phyloP scores from a whole-genome alignment of 2,113 vertebrate genomes.

The Desmodus rotundus region DNA sequence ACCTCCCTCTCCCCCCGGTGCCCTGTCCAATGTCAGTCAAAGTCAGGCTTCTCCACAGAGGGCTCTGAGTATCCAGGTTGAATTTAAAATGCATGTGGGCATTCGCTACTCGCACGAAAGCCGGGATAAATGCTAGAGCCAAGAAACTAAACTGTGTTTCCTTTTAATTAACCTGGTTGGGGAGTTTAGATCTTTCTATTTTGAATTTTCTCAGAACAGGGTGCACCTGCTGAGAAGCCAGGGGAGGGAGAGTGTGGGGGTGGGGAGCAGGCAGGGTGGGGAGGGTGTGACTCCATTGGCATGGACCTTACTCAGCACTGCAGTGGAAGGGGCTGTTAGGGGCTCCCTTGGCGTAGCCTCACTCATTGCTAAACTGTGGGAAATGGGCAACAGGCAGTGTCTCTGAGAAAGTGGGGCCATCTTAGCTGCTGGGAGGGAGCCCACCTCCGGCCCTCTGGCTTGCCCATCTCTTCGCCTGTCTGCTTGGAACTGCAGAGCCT shows the following conservation, averaged over 20 bases:
- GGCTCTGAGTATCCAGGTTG: neutral
- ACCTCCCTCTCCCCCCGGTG: neutral
- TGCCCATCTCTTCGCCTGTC: neutral
- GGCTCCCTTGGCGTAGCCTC: neutral
- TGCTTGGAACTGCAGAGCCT: neutral
- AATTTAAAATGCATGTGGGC: neutral
- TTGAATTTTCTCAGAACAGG: slow-evolving; percentile 7
- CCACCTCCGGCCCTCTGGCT: too few species aligned
- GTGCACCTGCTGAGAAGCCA: neutral
- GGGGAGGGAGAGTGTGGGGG: too few species aligned
- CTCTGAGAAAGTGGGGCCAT: neutral
- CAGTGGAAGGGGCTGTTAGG: neutral
- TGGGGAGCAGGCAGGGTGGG: too few species aligned
- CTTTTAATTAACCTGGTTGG: neutral
- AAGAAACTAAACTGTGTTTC: neutral
- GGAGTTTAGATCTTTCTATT: neutral
- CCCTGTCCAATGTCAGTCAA: neutral
- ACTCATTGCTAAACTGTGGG: neutral
- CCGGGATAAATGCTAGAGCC: neutral
- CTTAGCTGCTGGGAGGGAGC: neutral
- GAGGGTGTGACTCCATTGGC: neutral
- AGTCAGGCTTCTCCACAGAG: neutral
- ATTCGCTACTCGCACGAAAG: neutral
- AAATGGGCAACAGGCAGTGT: neutral
- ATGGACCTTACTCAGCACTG: neutral